Evolutionary conservation across 53 echinoderm and acorn worm genomes (phyloP).

Genomic region (Paracentrotus lividus): DNA sequence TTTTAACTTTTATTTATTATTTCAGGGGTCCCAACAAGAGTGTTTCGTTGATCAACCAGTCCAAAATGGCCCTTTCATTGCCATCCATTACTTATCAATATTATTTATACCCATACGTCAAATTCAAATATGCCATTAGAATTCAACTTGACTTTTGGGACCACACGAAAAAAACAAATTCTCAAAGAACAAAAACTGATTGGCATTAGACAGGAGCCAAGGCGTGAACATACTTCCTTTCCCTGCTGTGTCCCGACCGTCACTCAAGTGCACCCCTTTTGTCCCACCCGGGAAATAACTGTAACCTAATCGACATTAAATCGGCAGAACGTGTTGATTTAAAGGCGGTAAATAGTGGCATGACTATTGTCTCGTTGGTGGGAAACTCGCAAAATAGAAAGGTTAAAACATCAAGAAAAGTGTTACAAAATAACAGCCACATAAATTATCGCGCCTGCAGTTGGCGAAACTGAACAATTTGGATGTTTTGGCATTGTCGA

Average conservation of each 20-base stretch:
- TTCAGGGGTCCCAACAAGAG: too few relatives aligned
- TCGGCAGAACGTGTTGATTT: slow-evolving; percentile 37
- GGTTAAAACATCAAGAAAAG: slow-evolving; percentile 68
- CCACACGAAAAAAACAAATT: neutral
- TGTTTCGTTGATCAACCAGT: too few relatives aligned
- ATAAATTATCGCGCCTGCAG: slow-evolving; percentile 57
- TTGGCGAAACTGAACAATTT: slow-evolving; percentile 32
- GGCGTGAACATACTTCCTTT: neutral
- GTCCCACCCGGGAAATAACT: slow-evolving; percentile 39
- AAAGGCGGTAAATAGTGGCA: slow-evolving; percentile 37
- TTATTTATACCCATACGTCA: slow-evolving; percentile 26
- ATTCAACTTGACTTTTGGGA: slow-evolving; percentile 40
- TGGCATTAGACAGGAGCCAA: neutral
- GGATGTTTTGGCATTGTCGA: neutral
- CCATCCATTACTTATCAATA: neutral
- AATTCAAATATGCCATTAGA: slow-evolving; percentile 6
- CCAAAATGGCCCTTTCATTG: too few relatives aligned
- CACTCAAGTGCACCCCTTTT: slow-evolving; percentile 28
- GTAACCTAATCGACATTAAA: slow-evolving; percentile 41
- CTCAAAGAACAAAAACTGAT: neutral
- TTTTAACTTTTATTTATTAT: too few relatives aligned
- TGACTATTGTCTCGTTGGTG: slow-evolving; percentile 38
- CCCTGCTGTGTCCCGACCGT: slow-evolving; percentile 35
- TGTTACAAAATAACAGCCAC: slow-evolving; percentile 62
- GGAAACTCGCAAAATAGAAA: slow-evolving; percentile 56